Conservation (phyloP, 2,797 vertebrate genomes). For the Urosaurus nigricauda region DNA sequence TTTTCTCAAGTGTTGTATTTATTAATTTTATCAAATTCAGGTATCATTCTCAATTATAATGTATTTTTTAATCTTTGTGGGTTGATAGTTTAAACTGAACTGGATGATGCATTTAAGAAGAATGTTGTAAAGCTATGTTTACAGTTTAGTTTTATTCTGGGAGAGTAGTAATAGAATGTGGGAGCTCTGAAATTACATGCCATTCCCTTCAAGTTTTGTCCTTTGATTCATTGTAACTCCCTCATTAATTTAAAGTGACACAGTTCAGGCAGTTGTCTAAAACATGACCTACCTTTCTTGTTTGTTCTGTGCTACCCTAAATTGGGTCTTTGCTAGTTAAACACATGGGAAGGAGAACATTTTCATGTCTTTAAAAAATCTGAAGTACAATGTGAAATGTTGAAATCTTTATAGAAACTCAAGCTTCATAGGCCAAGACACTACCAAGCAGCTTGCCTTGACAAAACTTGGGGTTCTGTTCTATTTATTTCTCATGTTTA, state of each 20-base stretch:
- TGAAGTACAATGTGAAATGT: background rate
- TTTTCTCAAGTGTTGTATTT: background rate
- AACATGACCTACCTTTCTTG: no score
- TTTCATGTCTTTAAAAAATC: background rate
- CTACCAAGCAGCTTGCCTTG: background rate
- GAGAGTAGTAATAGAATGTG: background rate
- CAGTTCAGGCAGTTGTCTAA: background rate
- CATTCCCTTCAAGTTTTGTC: conserved; percentile 4
- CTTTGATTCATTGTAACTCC: conserved; percentile 1
- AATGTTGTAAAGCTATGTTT: background rate
- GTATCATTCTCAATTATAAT: background rate
- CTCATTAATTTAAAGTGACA: conserved; percentile 47
- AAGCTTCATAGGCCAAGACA: background rate
- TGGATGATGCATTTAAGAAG: background rate
- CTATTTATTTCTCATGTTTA: background rate
- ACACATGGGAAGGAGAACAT: no score
- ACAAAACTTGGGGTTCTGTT: background rate
- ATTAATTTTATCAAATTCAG: background rate
- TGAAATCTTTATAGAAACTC: background rate
- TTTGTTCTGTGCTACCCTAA: no score
- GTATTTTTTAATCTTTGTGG: background rate
- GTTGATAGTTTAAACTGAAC: background rate
- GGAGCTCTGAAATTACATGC: conserved; percentile 4
- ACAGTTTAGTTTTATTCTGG: conserved; percentile 1
- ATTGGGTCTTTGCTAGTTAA: no score